Base-by-base conservation (phyloP, 2,888 invertebrate species). In the Erebia epiphron region DNA sequence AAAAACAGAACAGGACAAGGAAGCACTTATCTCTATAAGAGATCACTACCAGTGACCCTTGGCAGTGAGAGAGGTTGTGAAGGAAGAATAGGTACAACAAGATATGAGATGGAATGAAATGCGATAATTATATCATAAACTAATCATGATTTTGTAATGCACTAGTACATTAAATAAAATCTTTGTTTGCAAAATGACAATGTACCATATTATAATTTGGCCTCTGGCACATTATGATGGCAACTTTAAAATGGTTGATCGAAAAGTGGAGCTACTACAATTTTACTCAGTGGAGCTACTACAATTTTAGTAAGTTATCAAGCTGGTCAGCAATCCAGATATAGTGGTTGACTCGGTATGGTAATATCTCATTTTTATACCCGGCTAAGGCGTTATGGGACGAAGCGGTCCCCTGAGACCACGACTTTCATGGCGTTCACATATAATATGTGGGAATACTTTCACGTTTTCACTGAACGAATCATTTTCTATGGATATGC, bases 361-460 rank as follows among this genome's bases (percentile, higher is more conserved):
- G 76, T 75, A 76, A 76, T 76, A 76, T 74, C 74, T 76, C 76
- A 77, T 77, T 75, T 76, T 75, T 76, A 72, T 74, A 67, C 67
- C 75, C 75, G 71, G 67, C 68, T 75, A 75, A 72, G 76, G 76
- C 62, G 60, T 68, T 66, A 68, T 54, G 63, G 35, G 16, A 43
- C 21, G 46, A 67, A 63, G 70, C 64, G 49, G 70, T 67, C 72
- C 67, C 57, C 72, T 68, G 74, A 72, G 74, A 76, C 69, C 65
- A 54, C 64, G 50, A 54, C 76, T 75, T 70, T 74, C 72, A 46
- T 70, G 10, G 66, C 60, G 72, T 72, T 76, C 75, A 56, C 75
- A 73, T 64, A 65, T 64, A 65, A 71, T 69, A 58, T 60, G 49
- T 69, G 70, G 14, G 72, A 67, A 70, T 66, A 67, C 73, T 75